Evolutionary conservation across 2,888 invertebrate species (phyloP).

Genomic region (Dolomedes plantarius): DNA sequence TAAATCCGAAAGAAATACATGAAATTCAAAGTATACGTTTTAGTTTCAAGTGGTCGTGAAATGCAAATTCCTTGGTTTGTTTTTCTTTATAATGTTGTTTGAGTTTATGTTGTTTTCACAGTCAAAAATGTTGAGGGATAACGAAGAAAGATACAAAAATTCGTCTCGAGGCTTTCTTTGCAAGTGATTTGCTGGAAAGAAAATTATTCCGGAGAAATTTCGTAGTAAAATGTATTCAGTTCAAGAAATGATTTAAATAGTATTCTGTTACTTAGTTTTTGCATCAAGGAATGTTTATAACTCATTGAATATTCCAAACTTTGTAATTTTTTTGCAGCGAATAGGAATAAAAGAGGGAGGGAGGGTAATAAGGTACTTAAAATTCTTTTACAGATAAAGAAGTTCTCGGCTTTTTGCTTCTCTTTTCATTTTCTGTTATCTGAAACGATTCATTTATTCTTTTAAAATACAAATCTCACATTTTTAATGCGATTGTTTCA

Average conservation of each 20-base stretch:
- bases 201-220: conserved; percentile 20
- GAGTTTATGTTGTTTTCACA: neutral
- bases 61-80: conserved; percentile 1
- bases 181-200: conserved; percentile 8
- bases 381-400: conserved; percentile 7
- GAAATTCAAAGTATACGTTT: conserved; percentile 2
- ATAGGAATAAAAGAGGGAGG: neutral
- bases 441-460: neutral
- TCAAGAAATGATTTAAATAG: conserved; percentile 42
- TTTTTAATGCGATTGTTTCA: too few species aligned
- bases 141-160: neutral
- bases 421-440: neutral
- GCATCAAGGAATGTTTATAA: conserved; percentile 17
- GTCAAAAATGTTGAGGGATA: neutral
- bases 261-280: conserved; percentile 23
- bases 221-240: conserved; percentile 43
- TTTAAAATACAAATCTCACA: neutral
- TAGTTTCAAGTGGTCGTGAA: conserved; percentile 9
- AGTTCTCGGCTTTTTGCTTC: neutral
- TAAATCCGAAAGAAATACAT: neutral
- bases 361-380: neutral
- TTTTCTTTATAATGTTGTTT: neutral
- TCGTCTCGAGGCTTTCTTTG: neutral
- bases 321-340: neutral
- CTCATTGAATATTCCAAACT: conserved; percentile 45